Conservation (phyloP, 2,113 vertebrate genomes). For the Pseudonaja textilis region DNA sequence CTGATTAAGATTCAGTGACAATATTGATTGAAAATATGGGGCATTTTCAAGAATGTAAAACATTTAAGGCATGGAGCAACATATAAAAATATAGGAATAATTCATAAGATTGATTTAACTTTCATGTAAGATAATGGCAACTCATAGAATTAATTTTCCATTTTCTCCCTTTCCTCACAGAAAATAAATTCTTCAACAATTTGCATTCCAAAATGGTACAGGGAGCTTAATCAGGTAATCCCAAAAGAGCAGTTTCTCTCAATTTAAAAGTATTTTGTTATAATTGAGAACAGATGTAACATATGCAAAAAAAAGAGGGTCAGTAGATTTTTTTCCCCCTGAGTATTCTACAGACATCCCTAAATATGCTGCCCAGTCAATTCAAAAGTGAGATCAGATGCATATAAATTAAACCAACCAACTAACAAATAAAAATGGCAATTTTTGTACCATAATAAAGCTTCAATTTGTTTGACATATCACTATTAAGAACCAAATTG, state of each 20-base stretch:
- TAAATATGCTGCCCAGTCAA: background rate
- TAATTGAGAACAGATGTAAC: background rate
- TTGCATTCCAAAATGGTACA: background rate
- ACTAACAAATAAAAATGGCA: background rate
- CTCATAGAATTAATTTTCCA: background rate
- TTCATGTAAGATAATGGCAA: background rate
- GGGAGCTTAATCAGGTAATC: background rate
- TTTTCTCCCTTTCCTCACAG: background rate
- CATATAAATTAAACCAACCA: background rate
- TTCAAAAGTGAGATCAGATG: background rate
- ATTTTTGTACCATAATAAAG: background rate
- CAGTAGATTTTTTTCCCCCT: background rate
- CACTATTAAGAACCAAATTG: background rate
- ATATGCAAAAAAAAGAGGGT: background rate
- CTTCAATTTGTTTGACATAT: background rate
- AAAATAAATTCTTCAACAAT: background rate
- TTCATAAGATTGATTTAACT: background rate
- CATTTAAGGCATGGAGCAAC: background rate
- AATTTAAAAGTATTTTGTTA: background rate
- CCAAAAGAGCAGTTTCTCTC: background rate
- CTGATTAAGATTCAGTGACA: background rate
- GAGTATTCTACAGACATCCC: background rate
- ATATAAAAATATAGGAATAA: background rate
- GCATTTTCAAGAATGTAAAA: background rate
- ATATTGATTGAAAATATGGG: background rate